phyloP scores from a whole-genome alignment of 2,888 invertebrate species.

The Amphipoea oculea region DNA sequence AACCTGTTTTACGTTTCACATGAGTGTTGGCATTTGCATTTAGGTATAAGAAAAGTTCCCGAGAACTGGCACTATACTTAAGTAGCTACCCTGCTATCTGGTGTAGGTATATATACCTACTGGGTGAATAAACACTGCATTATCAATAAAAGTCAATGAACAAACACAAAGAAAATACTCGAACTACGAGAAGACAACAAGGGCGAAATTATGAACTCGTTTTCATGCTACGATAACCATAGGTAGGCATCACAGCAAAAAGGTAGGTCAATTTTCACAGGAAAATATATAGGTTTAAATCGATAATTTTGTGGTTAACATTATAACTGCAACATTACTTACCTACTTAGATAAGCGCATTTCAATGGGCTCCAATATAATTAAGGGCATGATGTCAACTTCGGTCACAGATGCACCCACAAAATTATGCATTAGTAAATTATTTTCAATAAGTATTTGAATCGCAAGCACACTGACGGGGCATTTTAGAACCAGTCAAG shows the following conservation, averaged over 20 bases:
- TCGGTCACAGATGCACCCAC: background rate
- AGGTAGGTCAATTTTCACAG: background rate
- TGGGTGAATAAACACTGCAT: background rate
- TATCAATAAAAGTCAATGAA: slow-evolving; percentile 31
- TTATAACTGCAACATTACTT: background rate
- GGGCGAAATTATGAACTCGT: background rate
- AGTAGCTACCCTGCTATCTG: background rate
- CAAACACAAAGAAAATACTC: slow-evolving; percentile 12
- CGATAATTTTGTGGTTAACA: background rate
- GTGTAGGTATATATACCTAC: background rate
- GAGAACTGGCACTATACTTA: too few relatives aligned
- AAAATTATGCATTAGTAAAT: background rate
- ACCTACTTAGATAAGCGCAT: background rate
- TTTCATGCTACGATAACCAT: background rate
- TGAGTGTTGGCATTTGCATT: too few relatives aligned
- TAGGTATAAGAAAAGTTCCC: too few relatives aligned
- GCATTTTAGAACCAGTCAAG: background rate
- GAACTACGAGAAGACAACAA: background rate
- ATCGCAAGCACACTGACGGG: background rate
- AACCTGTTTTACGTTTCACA: background rate
- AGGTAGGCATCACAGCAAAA: background rate
- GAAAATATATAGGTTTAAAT: background rate
- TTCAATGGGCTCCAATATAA: background rate
- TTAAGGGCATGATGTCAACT: background rate
- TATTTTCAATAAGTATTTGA: background rate